phyloP scores from a whole-genome alignment of 2,113 vertebrate species.

The Hyaena hyaena region DNA sequence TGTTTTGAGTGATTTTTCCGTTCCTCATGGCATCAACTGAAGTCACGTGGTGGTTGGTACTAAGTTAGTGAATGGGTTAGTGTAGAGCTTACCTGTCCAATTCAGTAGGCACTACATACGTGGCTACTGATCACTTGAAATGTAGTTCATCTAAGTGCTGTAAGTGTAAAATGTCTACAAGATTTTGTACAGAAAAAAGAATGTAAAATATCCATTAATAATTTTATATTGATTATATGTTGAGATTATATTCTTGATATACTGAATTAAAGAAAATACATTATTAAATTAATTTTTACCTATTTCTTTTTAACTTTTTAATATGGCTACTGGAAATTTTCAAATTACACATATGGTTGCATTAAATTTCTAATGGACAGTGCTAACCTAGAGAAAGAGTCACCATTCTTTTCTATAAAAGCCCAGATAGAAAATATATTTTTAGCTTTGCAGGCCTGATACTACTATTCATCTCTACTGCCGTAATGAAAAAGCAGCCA shows the following conservation, averaged over 20 bases:
- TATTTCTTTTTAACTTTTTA: conserved; percentile 5
- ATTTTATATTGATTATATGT: conserved; percentile 4
- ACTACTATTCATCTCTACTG: neutral
- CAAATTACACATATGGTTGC: neutral
- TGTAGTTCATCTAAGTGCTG: neutral
- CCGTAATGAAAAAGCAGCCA: neutral
- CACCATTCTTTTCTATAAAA: neutral
- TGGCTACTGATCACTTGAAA: neutral
- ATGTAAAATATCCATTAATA: conserved; percentile 5
- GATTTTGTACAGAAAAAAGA: neutral
- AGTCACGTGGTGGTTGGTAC: neutral
- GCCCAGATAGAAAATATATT: conserved; percentile 10
- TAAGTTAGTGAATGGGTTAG: neutral
- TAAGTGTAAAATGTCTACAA: neutral
- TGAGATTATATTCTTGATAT: neutral
- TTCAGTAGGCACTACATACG: neutral
- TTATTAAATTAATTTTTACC: conserved; percentile 1
- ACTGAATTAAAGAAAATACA: neutral
- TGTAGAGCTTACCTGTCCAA: neutral
- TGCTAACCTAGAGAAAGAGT: neutral
- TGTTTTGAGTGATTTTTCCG: neutral
- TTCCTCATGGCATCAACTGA: neutral
- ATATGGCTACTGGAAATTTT: neutral
- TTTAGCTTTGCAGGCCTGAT: neutral
- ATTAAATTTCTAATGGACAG: neutral